Base-by-base conservation (phyloP, 2,888 invertebrate species). In the Leucophenga maculata region DNA sequence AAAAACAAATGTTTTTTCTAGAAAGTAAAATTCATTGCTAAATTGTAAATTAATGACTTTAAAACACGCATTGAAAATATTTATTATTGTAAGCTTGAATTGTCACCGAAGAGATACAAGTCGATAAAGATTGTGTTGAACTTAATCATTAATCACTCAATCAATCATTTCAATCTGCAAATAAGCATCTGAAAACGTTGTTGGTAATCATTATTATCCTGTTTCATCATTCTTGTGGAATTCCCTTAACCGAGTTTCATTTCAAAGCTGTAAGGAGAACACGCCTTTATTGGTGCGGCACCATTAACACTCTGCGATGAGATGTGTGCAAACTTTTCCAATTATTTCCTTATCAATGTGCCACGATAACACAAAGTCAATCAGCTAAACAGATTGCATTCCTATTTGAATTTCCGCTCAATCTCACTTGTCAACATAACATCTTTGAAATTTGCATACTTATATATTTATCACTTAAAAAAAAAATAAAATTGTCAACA, bases 371-470 rank as follows among this genome's bases (percentile, higher is more conserved):
- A 70, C 77, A 55, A 67, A 64, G 48, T 22, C 14, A 64, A 73
- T 60, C 71, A 69, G 54, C 65, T 73, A 72, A 69, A n/a, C 75
- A 72, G 64, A 6, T 31, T 67, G 67, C 44, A 32, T 20, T 6
- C 46, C 18, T 71, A 72, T 66, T 74, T 76, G 72, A 75, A 76
- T 74, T 76, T 76, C 71, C 77, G 76, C 79, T 83, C 78, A 81
- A 82, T 86, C 84, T 79, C 77, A 78, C 81, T 82, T 86, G 86
- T 85, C 86, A 86, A 82, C 85, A 83, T 84, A 80, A 82, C 85
- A 80, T 76, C 83, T 80, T 80, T 83, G 81, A 79, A 82, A 86
- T 85, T 86, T 85, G 74, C 83, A 84, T 85, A 71, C 69, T 52
- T 46, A 2, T 48, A 48, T 50, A 16, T 50, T 50, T 20, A 1